Base-by-base conservation (phyloP, 37 sponge, comb jelly and placozoan genomes). In the Chondrilla cf. caribensis region DNA sequence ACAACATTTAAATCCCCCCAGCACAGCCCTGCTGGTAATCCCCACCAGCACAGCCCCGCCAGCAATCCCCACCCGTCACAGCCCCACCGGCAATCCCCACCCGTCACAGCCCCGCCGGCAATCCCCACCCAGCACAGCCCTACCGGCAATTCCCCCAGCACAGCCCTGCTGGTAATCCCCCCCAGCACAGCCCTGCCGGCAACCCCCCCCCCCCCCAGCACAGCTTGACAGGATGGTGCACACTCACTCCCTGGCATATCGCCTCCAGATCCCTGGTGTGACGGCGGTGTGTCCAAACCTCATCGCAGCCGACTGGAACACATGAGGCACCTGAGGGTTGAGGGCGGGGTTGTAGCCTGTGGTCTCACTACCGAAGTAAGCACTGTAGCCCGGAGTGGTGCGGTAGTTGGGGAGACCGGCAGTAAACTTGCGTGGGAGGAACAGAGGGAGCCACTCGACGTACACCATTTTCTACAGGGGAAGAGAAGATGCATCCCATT, bases 271-370 rank as follows among this genome's bases (percentile, higher is more conserved):
- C 25, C 93, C 96, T 82, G 96, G 96, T 24, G 96, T 93, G 29
- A 96, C 96, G 54, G 93, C 64, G 77, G 96, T 96, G 87, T 96
- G 96, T 2, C 96, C 96, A 77, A 90, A 96, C 64, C 96, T 87
- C 96, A 96, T 96, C 5, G 96, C 96, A 81, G 96, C 90, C 2
- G 96, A 88, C 88, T 96, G 96, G 83, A 93, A 96, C 71, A 90
- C 84, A 80, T 96, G 96, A 24, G 96, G 86, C 54, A 96, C 58
- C 28, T 92, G 93, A 31, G 96, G 96, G 59, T 89, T 86, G 80
- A 93, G 87, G 18, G 89, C 86, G 43, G 85, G 90, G 81, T 90
- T 90, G 91, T 96, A 96, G 3, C 93, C 90, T 58, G 54, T 87
- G 11, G 66, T 37, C 51, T 47, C 51, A 22, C 41, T 73, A 0